These are phyloP conservation scores for Sipha flava DNA, from an alignment of 1,140 invertebrate genomes.

Conservation along the genomic window DNA sequence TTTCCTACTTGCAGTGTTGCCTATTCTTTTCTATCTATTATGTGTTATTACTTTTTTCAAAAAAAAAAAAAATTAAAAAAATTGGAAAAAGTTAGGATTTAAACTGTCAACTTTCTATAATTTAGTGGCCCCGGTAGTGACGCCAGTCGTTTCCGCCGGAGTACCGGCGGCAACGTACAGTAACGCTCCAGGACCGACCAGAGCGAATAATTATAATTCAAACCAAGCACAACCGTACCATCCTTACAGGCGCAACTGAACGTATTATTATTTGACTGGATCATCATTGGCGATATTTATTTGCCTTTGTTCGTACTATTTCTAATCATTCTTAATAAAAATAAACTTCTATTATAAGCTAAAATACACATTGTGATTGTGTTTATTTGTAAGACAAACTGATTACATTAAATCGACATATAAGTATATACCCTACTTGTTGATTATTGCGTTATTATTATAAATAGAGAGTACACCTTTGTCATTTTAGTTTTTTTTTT, in stretches of 20 bases:
- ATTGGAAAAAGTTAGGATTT: constrained; percentile 9
- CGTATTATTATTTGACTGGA: constrained; percentile 5
- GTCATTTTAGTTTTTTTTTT: constrained; percentile 11
- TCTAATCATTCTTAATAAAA: constrained; percentile 29
- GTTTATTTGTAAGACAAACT: constrained; percentile 29
- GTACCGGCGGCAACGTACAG: constrained; percentile 32
- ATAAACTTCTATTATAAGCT: constrained; percentile 25
- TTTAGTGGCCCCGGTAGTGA: constrained; percentile 27
- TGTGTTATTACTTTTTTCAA: neutral
- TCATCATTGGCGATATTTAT: neutral
- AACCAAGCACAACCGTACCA: constrained; percentile 35
- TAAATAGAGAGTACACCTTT: neutral
- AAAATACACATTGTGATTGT: constrained; percentile 28
- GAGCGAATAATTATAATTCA: constrained; percentile 34
- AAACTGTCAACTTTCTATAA: constrained; percentile 30
- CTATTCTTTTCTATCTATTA: constrained; percentile 33
- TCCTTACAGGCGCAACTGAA: constrained; percentile 37
- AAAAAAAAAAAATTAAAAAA: constrained; percentile 8
- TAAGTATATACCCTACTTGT: neutral
- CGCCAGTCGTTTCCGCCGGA: constrained; percentile 26
- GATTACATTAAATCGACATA: neutral
- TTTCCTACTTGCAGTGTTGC: constrained; percentile 40
- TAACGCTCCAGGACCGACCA: constrained; percentile 36
- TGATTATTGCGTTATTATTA: constrained; percentile 2
- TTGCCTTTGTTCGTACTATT: constrained; percentile 6